phyloP scores from a whole-genome alignment of 2,113 vertebrate species.

The Cygnus buccinator region DNA sequence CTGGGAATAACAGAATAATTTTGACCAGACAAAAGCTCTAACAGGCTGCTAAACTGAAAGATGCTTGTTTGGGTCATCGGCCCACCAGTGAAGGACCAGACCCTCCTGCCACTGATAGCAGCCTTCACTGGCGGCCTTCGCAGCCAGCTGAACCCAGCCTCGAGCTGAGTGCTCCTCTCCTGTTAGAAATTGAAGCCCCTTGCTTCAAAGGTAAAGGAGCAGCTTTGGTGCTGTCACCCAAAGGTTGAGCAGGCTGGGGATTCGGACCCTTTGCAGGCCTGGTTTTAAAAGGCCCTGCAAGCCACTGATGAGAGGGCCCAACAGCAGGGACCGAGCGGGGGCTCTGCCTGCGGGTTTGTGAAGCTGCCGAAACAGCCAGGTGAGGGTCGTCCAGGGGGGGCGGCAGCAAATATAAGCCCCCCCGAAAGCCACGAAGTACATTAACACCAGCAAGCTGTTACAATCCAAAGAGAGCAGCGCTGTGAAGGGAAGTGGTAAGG shows the following conservation, averaged over 20 bases:
- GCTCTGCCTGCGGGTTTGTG: not conserved
- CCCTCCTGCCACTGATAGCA: not conserved
- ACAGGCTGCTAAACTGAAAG: not conserved
- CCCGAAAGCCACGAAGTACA: not conserved
- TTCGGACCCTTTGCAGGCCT: not conserved
- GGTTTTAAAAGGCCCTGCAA: not conserved
- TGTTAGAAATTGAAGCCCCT: not conserved
- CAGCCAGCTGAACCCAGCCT: not conserved
- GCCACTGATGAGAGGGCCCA: not conserved
- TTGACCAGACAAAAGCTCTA: not conserved
- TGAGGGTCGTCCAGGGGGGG: not conserved
- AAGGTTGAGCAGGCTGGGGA: not conserved
- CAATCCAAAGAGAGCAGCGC: not conserved
- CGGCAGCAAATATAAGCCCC: not conserved
- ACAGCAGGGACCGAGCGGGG: not conserved
- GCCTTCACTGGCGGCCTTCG: not conserved
- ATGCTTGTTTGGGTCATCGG: not conserved
- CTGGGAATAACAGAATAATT: not conserved
- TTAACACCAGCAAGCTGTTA: not conserved
- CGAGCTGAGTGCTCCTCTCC: fast-evolving
- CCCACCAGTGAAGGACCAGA: not conserved
- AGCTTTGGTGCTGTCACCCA: not conserved
- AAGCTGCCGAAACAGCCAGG: not conserved
- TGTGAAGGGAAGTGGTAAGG: not conserved
- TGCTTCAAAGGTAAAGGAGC: not conserved